phyloP scores from a whole-genome alignment of 2,888 invertebrate genomes.

The Dione juno region DNA sequence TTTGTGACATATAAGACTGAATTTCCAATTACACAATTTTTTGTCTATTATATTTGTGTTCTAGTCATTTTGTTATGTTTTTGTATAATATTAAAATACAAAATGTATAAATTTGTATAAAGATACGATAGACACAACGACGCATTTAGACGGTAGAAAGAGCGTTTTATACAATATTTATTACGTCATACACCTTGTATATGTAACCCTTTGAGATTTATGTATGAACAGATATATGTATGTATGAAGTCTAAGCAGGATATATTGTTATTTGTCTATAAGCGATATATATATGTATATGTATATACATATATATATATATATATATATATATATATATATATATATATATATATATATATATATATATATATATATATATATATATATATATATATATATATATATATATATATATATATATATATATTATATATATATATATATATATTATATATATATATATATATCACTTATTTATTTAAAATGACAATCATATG shows the following conservation, averaged over 20 bases:
- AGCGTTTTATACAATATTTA: conserved; percentile 60
- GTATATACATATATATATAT: too few species aligned
- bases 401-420: too few species aligned
- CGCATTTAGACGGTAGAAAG: conserved; percentile 52
- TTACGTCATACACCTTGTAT: conserved; percentile 32
- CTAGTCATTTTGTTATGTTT: conserved; percentile 49
- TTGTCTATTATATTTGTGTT: conserved; percentile 21
- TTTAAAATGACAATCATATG: too few species aligned
- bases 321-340: too few species aligned
- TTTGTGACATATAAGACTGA: conserved; percentile 43
- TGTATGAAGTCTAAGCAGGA: conserved; percentile 22
- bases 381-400: too few species aligned
- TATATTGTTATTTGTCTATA: conserved; percentile 15
- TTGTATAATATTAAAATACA: conserved; percentile 24
- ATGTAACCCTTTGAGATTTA: conserved; percentile 26
- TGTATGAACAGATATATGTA: conserved; percentile 15
- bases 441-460: too few species aligned
- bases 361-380: too few species aligned
- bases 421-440: too few species aligned
- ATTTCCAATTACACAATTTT: conserved; percentile 37
- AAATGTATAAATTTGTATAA: conserved; percentile 63
- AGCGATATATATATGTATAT: too few species aligned
- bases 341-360: too few species aligned
- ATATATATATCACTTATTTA: too few species aligned
- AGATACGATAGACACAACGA: conserved; percentile 65